Percentiles rank a stretch among this genome's conserved stretches.
These are phyloP conservation scores for Tragelaphus strepsiceros DNA, from an alignment of 2,113 vertebrate species.

Conservation along the genomic window DNA sequence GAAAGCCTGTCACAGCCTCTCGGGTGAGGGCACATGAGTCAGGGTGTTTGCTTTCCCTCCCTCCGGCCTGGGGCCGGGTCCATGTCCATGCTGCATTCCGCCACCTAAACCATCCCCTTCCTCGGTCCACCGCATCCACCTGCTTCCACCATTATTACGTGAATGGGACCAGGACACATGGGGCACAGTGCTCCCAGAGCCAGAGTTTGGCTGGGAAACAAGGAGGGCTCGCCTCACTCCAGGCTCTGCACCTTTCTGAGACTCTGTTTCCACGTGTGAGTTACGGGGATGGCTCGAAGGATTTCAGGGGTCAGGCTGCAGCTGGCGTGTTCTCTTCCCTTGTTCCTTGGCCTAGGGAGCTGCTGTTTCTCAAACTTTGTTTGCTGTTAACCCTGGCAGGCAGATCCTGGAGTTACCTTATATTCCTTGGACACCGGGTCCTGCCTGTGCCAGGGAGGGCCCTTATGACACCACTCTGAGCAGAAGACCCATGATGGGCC, in stretches of 20 bases:
- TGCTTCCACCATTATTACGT: constrained; percentile 40
- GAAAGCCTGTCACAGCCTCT: background rate
- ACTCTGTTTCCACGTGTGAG: background rate
- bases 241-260: background rate
- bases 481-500: background rate
- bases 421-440: background rate
- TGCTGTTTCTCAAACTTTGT: background rate
- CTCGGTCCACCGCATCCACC: background rate
- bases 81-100: constrained; percentile 39
- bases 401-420: background rate
- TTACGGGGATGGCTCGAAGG: fast-evolving
- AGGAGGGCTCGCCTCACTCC: background rate
- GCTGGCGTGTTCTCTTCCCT: background rate
- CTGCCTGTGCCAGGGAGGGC: background rate
- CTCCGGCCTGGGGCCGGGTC: background rate
- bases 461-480: background rate
- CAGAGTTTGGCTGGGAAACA: background rate
- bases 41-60: background rate
- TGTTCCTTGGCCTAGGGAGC: background rate
- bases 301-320: background rate
- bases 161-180: background rate
- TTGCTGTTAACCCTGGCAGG: background rate
- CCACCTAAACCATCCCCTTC: background rate
- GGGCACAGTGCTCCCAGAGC: background rate
- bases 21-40: background rate